Percentiles rank a stretch among this genome's conserved stretches.
Evolutionary conservation across 23 tunicate genomes (phyloP).

Genomic region (Botrylloides violaceus): DNA sequence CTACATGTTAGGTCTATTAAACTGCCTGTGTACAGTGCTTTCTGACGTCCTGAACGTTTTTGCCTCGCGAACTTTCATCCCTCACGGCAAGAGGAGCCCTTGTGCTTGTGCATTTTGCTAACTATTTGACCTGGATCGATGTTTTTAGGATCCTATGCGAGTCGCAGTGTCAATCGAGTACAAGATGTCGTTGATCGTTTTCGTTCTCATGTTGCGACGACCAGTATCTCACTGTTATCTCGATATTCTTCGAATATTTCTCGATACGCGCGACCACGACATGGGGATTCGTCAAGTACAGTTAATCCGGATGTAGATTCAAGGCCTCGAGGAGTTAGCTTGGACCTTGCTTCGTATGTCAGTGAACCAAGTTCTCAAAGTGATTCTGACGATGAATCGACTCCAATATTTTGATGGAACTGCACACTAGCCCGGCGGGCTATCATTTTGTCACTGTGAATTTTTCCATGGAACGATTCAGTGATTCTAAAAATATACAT

Average conservation of each 20-base stretch:
- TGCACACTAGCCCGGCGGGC: no score
- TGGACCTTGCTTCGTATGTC: background rate
- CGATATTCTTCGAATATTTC: slow-evolving; percentile 11
- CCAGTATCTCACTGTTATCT: slow-evolving; percentile 13
- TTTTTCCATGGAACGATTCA: no score
- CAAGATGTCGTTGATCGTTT: slow-evolving; percentile 6
- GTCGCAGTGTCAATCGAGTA: background rate
- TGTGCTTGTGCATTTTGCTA: background rate
- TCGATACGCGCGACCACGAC: background rate
- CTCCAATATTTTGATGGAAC: no score
- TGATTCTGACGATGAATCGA: no score
- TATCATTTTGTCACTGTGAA: no score
- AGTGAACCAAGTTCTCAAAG: background rate
- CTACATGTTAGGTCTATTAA: no score
- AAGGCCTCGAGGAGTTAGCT: background rate
- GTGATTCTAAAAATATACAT: no score
- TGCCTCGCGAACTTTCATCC: no score
- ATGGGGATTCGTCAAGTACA: background rate
- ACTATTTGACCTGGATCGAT: background rate
- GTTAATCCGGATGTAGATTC: background rate
- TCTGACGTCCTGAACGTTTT: no score
- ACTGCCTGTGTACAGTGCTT: no score
- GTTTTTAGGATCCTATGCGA: background rate
- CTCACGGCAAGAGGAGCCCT: no score
- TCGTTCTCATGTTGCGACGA: slow-evolving; percentile 10